Percentiles rank a stretch among this genome's conserved stretches.
Conservation (phyloP, 2,888 invertebrate genomes). For the Sepiola atlantica region DNA sequence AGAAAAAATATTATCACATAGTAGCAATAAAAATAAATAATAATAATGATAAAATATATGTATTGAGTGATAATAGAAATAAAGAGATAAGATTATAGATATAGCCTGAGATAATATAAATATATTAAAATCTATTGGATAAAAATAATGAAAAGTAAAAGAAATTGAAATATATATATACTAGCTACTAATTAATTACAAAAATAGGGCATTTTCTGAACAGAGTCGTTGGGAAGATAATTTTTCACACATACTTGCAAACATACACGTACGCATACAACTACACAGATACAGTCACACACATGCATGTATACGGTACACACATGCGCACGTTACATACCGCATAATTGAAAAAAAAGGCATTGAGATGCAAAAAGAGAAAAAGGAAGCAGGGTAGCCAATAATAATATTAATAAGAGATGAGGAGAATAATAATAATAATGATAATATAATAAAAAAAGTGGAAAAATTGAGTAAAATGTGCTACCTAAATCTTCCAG, state of each 20-base stretch:
- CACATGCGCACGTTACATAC: background rate
- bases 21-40: background rate
- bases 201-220: background rate
- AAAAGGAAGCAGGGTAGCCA: background rate
- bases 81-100: background rate
- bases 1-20: background rate
- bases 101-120: background rate
- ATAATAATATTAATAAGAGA: background rate
- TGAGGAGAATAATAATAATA: background rate
- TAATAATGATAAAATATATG: background rate
- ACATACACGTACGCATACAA: background rate
- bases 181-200: background rate
- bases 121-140: background rate
- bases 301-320: background rate
- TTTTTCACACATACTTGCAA: background rate
- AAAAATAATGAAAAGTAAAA: background rate
- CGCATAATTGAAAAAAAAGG: background rate
- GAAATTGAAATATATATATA: background rate
- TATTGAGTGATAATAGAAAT: background rate
- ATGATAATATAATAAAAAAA: background rate
- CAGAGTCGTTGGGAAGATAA: background rate
- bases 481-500: conserved; percentile 13
- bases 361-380: background rate
- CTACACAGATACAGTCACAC: background rate
- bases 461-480: conserved; percentile 7